Evolutionary conservation across 2,888 invertebrate genomes (phyloP), one percentile per base, ranked within the genome.

Genomic region (Tinea semifulvella): DNA sequence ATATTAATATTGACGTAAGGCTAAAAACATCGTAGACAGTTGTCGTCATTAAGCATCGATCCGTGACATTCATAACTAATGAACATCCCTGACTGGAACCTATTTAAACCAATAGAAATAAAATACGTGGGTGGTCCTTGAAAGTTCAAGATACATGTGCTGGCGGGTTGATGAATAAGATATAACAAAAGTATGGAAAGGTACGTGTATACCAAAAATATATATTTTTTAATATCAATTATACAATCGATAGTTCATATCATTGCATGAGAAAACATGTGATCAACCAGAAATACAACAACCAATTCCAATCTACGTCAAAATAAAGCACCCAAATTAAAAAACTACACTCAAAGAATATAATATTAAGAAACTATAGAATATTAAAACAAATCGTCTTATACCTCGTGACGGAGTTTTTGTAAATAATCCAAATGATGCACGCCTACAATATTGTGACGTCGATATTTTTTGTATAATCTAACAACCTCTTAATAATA

Each of bases 351-450:
- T 6, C 7, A n/a, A 31, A 31, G 11, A 31, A 13, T 31, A n/a
- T 31, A 7, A 14, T 31, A 13, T 13, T 2, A 31, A 31, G 31
- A 14, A 31, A 31, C 6, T 2, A 14, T 13, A 31, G 31, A 31
- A 31, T 31, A 31, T 31, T 31, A 13, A 31, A 31, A 31, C 14
- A 31, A 6, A 14, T 31, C 31, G 31, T 11, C 14, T 31, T 31
- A 31, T 31, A 31, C 14, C 31, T 31, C 31, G 31, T 31, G 31
- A 13, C 14, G 31, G 11, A 6, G 6, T 6, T 31, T 31, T 31
- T 31, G 31, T 31, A 31, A 31, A 31, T 31, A 31, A 31, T 31
- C 13, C 31, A 31, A 31, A 31, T 31, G 31, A 31, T 31, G 31
- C 31, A 31, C 31, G 14, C 31, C 31, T 14, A 31, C 31, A 13